Percentiles rank a stretch among this genome's conserved stretches.
These are phyloP conservation scores for Threskiornis aethiopicus DNA, from an alignment of 2,797 vertebrate species.

Conservation along the genomic window DNA sequence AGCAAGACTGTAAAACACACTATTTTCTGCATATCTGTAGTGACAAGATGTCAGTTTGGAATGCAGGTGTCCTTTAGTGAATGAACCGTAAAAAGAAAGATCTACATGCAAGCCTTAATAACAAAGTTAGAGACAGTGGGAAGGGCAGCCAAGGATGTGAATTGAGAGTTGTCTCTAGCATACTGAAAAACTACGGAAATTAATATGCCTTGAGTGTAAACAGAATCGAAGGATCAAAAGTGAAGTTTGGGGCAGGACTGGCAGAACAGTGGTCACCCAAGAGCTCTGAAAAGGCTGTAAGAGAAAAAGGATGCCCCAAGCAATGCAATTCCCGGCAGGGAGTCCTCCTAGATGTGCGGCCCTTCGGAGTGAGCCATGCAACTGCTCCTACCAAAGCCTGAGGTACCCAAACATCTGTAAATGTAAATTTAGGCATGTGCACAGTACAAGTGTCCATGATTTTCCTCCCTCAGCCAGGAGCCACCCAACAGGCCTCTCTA, in stretches of 20 bases:
- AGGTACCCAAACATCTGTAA: not conserved
- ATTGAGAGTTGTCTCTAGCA: not conserved
- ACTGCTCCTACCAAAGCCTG: not conserved
- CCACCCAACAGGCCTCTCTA: not conserved
- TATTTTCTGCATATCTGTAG: not conserved
- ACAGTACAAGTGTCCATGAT: not conserved
- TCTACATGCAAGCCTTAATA: not conserved
- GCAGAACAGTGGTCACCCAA: not conserved
- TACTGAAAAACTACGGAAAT: not conserved
- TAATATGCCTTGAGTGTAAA: not conserved
- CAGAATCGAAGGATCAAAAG: not conserved
- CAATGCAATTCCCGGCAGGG: not conserved
- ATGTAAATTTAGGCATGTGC: accelerated
- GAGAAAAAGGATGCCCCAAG: not conserved
- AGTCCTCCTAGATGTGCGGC: not conserved
- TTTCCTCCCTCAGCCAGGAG: not conserved
- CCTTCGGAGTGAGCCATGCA: accelerated
- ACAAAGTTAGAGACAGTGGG: not conserved
- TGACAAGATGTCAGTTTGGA: not conserved
- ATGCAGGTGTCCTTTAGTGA: not conserved
- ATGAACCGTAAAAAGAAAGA: not conserved
- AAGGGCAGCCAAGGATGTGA: not conserved
- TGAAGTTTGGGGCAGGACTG: not conserved
- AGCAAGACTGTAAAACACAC: not conserved
- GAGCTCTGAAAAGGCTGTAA: not conserved